Percentiles rank a stretch among this genome's conserved stretches.
phyloP scores from a whole-genome alignment of 2,113 vertebrate species.

The Trachemys scripta region DNA sequence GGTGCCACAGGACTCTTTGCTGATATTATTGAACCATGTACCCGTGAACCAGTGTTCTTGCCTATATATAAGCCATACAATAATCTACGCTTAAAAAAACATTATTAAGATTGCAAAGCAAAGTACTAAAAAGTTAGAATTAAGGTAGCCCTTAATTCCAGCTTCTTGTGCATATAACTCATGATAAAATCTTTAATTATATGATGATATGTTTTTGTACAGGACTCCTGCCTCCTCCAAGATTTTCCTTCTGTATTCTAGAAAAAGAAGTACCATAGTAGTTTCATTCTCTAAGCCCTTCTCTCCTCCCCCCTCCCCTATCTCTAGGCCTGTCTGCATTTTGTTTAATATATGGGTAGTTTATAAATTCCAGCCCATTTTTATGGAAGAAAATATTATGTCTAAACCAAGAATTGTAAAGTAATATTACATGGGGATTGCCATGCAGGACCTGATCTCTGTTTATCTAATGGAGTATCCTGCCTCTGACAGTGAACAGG shows the following conservation, averaged over 20 bases:
- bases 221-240: background rate
- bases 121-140: background rate
- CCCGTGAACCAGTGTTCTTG: background rate
- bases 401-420: background rate
- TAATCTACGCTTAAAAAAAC: background rate
- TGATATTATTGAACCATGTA: accelerated
- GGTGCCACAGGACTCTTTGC: no score
- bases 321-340: background rate
- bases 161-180: background rate
- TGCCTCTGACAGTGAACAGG: background rate
- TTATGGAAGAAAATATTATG: background rate
- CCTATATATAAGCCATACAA: background rate
- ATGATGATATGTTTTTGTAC: background rate
- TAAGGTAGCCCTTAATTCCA: background rate
- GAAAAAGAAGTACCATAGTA: background rate
- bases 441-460: background rate
- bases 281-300: background rate
- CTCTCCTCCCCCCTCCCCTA: no score
- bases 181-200: background rate
- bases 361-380: background rate
- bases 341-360: background rate
- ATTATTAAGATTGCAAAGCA: background rate
- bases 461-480: background rate
- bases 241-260: background rate
- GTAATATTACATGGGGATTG: background rate